A percentile compares a stretch with the other conserved stretches of the same genome.
Evolutionary conservation across 2,113 vertebrate species (phyloP).

Genomic region (Oreocharis arfaki): DNA sequence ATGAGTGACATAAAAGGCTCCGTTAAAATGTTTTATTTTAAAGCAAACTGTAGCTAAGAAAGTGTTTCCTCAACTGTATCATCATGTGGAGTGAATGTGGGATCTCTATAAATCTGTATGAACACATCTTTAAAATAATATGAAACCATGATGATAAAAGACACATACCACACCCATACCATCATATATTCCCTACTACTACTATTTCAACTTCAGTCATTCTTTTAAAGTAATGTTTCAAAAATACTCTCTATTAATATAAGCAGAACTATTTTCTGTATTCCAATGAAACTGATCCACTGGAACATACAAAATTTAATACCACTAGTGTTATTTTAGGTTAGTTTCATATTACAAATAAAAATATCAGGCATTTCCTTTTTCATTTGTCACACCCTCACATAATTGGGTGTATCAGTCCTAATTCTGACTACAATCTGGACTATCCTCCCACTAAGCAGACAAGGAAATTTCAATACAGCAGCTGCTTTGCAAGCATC

Average conservation of each 20-base stretch:
- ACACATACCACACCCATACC: neutral
- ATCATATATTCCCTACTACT: neutral
- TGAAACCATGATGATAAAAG: neutral
- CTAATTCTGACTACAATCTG: constrained; percentile 39
- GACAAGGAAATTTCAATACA: neutral
- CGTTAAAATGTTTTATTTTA: neutral
- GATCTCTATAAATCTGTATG: neutral
- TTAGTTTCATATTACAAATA: constrained; percentile 28
- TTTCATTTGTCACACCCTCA: constrained; percentile 9
- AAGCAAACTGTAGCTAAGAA: neutral
- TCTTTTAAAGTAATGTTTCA: neutral
- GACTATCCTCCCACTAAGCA: neutral
- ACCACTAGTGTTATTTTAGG: constrained; percentile 17
- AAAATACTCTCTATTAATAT: neutral
- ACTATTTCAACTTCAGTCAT: neutral
- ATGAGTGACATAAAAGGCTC: neutral
- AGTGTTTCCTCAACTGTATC: neutral
- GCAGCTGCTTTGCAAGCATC: constrained; percentile 27
- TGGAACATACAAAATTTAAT: constrained; percentile 13
- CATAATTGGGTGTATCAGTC: neutral
- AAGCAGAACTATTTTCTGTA: constrained; percentile 28
- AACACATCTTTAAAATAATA: neutral
- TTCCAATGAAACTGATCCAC: constrained; percentile 15
- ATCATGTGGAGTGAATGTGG: neutral
- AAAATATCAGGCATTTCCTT: constrained; percentile 29